Evolutionary conservation across 2,888 invertebrate genomes (phyloP).

Genomic region (Ennomos fuscantarius): DNA sequence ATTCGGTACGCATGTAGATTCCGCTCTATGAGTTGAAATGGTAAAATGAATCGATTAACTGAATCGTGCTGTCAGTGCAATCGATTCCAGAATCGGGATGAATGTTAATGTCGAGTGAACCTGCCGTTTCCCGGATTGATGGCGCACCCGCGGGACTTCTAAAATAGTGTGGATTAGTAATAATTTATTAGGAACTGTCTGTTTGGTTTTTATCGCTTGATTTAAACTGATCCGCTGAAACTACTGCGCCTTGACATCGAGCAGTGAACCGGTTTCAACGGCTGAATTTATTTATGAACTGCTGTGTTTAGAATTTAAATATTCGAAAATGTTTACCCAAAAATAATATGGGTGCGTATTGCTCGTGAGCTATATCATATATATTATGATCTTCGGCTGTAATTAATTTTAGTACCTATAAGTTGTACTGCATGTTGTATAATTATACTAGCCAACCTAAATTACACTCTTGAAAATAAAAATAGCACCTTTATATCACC

Average conservation of each 20-base stretch:
- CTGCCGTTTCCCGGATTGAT: slow-evolving; percentile 38
- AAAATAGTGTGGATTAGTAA: slow-evolving; percentile 44
- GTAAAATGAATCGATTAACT: slow-evolving; percentile 30
- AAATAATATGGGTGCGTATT: too few species aligned
- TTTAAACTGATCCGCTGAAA: slow-evolving; percentile 23
- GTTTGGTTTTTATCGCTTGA: slow-evolving; percentile 36
- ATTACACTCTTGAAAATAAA: too few species aligned
- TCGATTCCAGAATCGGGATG: slow-evolving; percentile 39
- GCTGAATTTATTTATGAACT: slow-evolving; percentile 4
- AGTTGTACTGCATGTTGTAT: too few species aligned
- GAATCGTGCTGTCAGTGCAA: slow-evolving; percentile 29
- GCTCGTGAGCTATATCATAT: too few species aligned
- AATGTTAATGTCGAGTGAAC: slow-evolving; percentile 40
- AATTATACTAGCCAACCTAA: too few species aligned
- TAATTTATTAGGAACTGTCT: slow-evolving; percentile 42
- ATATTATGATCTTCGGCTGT: too few species aligned
- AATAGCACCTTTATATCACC: too few species aligned
- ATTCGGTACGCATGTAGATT: too few species aligned
- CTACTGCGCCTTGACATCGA: slow-evolving; percentile 13
- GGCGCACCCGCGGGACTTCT: slow-evolving; percentile 34
- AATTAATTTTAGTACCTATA: too few species aligned
- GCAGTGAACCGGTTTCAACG: slow-evolving; percentile 1
- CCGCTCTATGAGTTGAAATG: too few species aligned
- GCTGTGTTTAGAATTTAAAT: neutral
- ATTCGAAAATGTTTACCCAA: too few species aligned